A percentile compares a stretch with the other conserved stretches of the same genome.
Evolutionary conservation across 2,888 invertebrate genomes (phyloP).

Genomic region (Cosmia trapezina): DNA sequence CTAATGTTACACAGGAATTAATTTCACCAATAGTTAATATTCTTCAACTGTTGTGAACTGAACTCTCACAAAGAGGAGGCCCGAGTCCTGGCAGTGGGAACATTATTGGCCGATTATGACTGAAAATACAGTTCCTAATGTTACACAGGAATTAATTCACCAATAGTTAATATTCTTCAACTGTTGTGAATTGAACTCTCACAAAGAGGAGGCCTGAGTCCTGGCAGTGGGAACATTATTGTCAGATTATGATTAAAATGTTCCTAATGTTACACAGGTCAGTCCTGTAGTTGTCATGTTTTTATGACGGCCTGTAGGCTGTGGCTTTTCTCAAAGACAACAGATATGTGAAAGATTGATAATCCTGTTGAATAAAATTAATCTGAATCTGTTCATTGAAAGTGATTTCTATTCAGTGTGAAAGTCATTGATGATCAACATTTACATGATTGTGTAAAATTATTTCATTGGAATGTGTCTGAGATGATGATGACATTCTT

Average conservation of each 20-base stretch:
- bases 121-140: not conserved
- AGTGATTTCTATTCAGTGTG: slow-evolving; percentile 2
- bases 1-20: not conserved
- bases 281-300: not conserved
- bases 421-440: slow-evolving; percentile 13
- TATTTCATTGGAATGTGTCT: not conserved
- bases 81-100: not conserved
- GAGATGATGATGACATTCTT: not conserved
- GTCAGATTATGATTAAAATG: too few species aligned
- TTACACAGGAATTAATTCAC: not conserved
- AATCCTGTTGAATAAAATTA: not conserved
- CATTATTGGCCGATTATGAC: not conserved
- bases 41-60: not conserved
- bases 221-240: too few species aligned
- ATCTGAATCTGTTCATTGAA: not conserved
- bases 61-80: too few species aligned
- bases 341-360: not conserved
- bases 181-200: too few species aligned
- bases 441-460: not conserved
- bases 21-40: too few species aligned
- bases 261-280: too few species aligned
- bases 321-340: not conserved
- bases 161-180: too few species aligned
- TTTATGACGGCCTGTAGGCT: too few species aligned
- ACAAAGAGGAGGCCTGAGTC: too few species aligned